These are phyloP conservation scores for Pachyseris speciosa DNA, from an alignment of 64 coral and sea anemone species.

Conservation along the genomic window DNA sequence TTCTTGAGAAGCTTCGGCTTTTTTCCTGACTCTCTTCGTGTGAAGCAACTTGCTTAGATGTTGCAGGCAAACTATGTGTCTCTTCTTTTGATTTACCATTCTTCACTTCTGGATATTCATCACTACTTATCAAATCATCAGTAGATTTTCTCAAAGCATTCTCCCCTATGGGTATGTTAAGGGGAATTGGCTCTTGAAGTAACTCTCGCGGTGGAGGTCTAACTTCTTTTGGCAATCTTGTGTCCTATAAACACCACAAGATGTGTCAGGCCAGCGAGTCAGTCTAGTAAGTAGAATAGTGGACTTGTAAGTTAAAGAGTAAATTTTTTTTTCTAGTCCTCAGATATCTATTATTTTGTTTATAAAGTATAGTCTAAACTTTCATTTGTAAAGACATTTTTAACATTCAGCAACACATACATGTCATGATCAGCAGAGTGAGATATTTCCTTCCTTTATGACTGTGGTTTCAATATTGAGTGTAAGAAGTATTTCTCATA, in stretches of 20 bases:
- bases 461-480: too few relatives aligned
- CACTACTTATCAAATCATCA: slow-evolving; percentile 52
- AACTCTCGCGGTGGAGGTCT: neutral
- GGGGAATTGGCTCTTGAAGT: neutral
- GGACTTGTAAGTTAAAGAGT: slow-evolving; percentile 23
- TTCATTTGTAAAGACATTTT: too few relatives aligned
- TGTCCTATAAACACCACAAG: slow-evolving; percentile 51
- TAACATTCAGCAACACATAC: too few relatives aligned
- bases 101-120: slow-evolving; percentile 22
- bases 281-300: slow-evolving; percentile 42
- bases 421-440: too few relatives aligned
- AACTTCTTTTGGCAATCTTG: neutral
- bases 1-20: neutral
- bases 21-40: neutral
- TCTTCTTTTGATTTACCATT: neutral
- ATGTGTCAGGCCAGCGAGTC: slow-evolving; percentile 30
- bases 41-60: neutral
- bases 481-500: too few relatives aligned
- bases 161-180: neutral
- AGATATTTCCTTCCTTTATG: too few relatives aligned
- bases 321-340: neutral
- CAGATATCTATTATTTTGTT: neutral
- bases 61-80: neutral
- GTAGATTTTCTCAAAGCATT: neutral
- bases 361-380: too few relatives aligned